Percentiles rank a stretch among this genome's conserved stretches.
phyloP scores from a whole-genome alignment of 1,140 invertebrate species.

The Ceratina calcarata region DNA sequence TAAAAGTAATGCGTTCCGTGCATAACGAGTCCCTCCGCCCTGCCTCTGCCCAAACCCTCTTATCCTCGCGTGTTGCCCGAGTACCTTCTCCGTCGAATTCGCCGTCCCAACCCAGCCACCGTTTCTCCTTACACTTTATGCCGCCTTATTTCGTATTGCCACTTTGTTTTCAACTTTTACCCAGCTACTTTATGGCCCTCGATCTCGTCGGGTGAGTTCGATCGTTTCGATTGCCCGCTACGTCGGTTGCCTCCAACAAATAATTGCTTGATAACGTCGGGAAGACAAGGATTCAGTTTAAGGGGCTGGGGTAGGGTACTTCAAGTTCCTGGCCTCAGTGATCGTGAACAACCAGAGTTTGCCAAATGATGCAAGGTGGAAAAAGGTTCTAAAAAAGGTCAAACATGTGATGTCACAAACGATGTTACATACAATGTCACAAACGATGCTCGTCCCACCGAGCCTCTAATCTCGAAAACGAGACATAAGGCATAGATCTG shows the following conservation, averaged over 20 bases:
- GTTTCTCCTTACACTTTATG: constrained; percentile 35
- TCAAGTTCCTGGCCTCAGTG: no score
- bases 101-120: background rate
- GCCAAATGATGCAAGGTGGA: no score
- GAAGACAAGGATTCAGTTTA: no score
- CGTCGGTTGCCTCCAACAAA: no score
- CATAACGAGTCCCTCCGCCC: constrained; percentile 68
- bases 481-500: no score
- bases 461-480: no score
- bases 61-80: constrained; percentile 61
- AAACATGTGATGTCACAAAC: no score
- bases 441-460: no score
- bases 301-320: no score
- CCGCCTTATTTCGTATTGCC: constrained; percentile 53
- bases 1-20: constrained; percentile 75
- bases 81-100: constrained; percentile 36
- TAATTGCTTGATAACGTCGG: background rate
- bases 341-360: no score
- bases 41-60: constrained; percentile 35
- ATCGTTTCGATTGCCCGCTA: background rate
- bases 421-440: no score
- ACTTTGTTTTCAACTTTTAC: constrained; percentile 40
- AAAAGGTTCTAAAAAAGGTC: no score
- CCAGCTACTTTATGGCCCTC: background rate
- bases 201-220: background rate